These are phyloP conservation scores for Copidosoma aretas DNA, from an alignment of 2,888 invertebrate species.

Conservation along the genomic window DNA sequence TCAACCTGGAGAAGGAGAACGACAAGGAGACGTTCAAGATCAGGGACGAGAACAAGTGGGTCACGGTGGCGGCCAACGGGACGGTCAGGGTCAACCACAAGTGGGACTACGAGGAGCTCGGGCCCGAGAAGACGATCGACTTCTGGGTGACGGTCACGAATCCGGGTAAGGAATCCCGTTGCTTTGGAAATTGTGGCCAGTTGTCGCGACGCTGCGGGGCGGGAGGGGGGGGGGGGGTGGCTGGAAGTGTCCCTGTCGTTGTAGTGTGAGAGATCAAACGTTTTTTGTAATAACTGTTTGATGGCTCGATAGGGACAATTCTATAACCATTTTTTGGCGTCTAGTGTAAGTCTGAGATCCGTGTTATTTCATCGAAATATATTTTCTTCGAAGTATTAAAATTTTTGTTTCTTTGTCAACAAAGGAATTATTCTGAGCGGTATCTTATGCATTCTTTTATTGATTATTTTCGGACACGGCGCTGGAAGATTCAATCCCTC, in stretches of 20 bases:
- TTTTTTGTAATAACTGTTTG: no score
- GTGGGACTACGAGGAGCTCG: constrained; percentile 95
- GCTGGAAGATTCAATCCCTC: constrained; percentile 17
- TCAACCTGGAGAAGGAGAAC: constrained; percentile 89
- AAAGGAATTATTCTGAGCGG: no score
- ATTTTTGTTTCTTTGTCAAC: background rate
- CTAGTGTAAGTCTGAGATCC: no score
- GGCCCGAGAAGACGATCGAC: constrained; percentile 93
- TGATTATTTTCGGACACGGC: constrained; percentile 21
- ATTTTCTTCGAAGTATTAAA: no score
- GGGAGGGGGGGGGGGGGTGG: no score
- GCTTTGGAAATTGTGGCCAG: no score
- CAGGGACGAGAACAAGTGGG: constrained; percentile 92
- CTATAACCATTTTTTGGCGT: no score
- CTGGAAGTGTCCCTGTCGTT: no score
- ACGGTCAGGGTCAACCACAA: constrained; percentile 93
- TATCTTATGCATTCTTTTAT: constrained; percentile 9
- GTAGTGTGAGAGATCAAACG: no score
- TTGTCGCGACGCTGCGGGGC: no score
- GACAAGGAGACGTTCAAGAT: constrained; percentile 93
- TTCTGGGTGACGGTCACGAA: constrained; percentile 96
- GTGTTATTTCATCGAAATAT: no score
- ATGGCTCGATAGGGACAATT: no score
- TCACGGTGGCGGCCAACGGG: constrained; percentile 89
- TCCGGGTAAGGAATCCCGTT: constrained; percentile 71